A percentile compares a stretch with the other conserved stretches of the same genome.
Conservation (phyloP, 2,797 vertebrate genomes). For the Linurgus olivaceus region DNA sequence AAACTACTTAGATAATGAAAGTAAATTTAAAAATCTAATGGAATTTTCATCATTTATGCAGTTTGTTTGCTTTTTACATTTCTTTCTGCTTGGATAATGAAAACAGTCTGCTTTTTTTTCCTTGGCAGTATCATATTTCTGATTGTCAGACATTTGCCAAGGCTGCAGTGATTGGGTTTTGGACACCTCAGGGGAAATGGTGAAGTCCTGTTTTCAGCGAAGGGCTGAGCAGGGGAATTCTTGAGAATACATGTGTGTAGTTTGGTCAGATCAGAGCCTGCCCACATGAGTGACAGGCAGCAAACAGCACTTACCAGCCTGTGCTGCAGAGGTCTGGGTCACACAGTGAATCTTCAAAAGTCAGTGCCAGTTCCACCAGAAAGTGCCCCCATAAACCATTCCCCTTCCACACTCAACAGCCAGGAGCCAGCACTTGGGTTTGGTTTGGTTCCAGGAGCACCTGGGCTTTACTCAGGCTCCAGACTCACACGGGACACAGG, state of each 20-base stretch:
- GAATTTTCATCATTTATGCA: constrained; percentile 27
- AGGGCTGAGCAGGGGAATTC: not conserved
- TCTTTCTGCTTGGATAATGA: constrained; percentile 32
- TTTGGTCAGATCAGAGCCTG: not conserved
- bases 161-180: not conserved
- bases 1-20: constrained; percentile 32
- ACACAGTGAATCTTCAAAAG: not conserved
- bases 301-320: not conserved
- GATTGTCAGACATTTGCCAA: not conserved
- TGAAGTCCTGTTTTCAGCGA: not conserved
- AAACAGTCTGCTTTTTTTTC: not conserved
- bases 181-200: not conserved
- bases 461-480: not conserved
- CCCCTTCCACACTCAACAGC: not conserved
- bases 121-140: not conserved
- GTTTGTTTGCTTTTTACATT: constrained; percentile 9
- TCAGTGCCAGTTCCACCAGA: not conserved
- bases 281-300: not conserved
- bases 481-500: not conserved
- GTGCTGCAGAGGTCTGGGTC: not conserved
- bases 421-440: not conserved
- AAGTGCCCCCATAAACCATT: not conserved
- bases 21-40: constrained; percentile 16
- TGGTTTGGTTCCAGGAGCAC: not conserved
- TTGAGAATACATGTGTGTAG: accelerated